A percentile compares a stretch with the other conserved stretches of the same genome.
These are phyloP conservation scores for Selene dorsalis DNA, from an alignment of 2,797 vertebrate species.

Conservation along the genomic window DNA sequence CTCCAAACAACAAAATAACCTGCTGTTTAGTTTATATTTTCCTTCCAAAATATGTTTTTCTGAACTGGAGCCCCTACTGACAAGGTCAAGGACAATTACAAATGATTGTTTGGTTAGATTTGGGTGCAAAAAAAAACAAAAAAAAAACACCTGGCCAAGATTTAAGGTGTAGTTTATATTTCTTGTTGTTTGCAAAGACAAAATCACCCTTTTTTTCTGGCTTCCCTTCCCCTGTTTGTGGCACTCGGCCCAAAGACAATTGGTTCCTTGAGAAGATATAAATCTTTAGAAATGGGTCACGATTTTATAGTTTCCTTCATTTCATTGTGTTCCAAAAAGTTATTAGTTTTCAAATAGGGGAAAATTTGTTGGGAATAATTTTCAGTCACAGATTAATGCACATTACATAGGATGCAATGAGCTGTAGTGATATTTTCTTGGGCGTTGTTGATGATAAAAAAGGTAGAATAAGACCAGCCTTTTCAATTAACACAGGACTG, in stretches of 20 bases:
- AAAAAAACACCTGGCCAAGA: not conserved
- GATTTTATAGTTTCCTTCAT: not conserved
- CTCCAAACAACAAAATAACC: conserved; percentile 18
- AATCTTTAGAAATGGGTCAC: conserved; percentile 9
- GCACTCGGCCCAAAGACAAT: not conserved
- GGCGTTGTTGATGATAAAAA: not conserved
- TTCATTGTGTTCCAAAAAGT: too few species aligned
- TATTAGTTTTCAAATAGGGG: not conserved
- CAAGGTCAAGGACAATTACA: not conserved
- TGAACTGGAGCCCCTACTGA: not conserved
- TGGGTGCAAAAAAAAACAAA: not conserved
- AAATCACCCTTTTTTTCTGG: not conserved
- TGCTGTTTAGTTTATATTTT: conserved; percentile 14
- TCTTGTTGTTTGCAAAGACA: not conserved
- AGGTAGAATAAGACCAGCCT: too few species aligned
- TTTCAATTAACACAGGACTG: too few species aligned
- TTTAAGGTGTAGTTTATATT: not conserved
- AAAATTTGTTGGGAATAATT: not conserved
- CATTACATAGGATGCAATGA: not conserved
- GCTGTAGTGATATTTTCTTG: not conserved
- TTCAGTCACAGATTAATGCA: not conserved
- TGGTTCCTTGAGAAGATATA: not conserved
- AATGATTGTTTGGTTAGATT: conserved; percentile 5
- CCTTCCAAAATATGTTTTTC: not conserved
- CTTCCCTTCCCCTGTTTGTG: not conserved